Evolutionary conservation across 2,888 invertebrate species (phyloP).

Genomic region (Zeuzera pyrina): DNA sequence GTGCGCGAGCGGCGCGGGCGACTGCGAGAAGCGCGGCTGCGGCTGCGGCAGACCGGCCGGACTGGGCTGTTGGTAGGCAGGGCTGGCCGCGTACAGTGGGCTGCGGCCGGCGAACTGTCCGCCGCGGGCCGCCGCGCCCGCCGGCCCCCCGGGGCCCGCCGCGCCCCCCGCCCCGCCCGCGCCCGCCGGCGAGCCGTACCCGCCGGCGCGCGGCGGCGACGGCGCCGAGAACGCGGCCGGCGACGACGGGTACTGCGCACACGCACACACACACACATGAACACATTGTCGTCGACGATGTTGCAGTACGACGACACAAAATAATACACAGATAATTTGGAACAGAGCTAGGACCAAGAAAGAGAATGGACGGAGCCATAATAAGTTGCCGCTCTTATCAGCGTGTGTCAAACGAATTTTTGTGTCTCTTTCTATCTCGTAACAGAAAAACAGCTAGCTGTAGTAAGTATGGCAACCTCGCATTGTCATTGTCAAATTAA

Average conservation of each 20-base stretch:
- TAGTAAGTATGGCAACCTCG: too few species aligned
- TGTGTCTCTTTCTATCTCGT: too few species aligned
- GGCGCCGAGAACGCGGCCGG: slow-evolving; percentile 41
- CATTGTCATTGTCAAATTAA: too few species aligned
- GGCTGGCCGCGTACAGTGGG: slow-evolving; percentile 44
- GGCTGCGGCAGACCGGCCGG: slow-evolving; percentile 26
- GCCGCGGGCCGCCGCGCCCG: slow-evolving; percentile 17
- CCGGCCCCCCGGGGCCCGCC: slow-evolving; percentile 13
- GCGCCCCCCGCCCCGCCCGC: not conserved
- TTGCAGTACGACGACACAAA: not conserved
- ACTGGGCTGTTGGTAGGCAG: slow-evolving; percentile 26
- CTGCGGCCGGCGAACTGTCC: slow-evolving; percentile 36
- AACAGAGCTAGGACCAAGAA: too few species aligned
- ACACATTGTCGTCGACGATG: not conserved
- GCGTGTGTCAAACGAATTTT: too few species aligned
- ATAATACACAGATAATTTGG: too few species aligned
- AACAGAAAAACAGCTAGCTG: too few species aligned
- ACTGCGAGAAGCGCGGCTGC: slow-evolving; percentile 29
- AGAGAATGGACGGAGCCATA: too few species aligned
- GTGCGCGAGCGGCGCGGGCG: slow-evolving; percentile 31
- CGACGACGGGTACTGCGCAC: slow-evolving; percentile 37
- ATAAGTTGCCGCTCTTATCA: too few species aligned
- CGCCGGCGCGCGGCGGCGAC: slow-evolving; percentile 26
- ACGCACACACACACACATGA: too few species aligned
- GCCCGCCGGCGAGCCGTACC: slow-evolving; percentile 8